Base-by-base conservation (phyloP, 1,140 invertebrate genomes). In the Zaprionus gabonicus region DNA sequence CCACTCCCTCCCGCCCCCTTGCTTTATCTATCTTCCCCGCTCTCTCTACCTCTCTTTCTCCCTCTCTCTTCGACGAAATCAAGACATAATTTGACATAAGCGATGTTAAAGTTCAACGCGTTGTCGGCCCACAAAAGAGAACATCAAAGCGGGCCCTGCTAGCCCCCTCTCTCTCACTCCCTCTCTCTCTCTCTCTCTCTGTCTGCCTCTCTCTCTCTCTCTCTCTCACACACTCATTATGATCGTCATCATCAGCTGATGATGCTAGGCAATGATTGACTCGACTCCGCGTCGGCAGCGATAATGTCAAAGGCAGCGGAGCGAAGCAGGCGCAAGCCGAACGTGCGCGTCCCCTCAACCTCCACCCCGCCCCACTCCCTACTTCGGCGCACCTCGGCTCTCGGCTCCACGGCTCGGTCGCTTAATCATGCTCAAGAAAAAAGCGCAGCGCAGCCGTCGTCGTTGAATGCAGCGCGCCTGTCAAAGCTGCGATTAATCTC, bases 41-140 rank as follows among this genome's bases (percentile, higher is more conserved):
- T 36, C 62, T 67, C 13, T 20, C 13, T 1, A 20, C 59, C 27
- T 28, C 9, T 2, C 28, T 31, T 12, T 10, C 57, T 28, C 2
- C 15, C 38, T 15, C 60, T 5, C 1, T 28, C 20, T 25, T 27
- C 28, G 56, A 10, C 31, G 31, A 81, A 80, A 76, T 82, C 66
- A 85, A 91, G 82, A 91, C 87, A 91, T 91, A 91, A 91, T 91
- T 86, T 91, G 86, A 91, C 86, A 91, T 91, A 91, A 91, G 77
- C 87, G 82, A 80, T 85, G 86, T 81, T 86, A 91, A 91, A 91
- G 86, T 91, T 91, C 86, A 81, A 65, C 59, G 65, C 57, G 36
- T 31, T 58, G 36, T 31, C 65, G 17, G 38, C 55, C 55, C 28
- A 46, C 63, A 53, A 69, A 76, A 80, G 41, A 71, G 49, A 68